These are phyloP conservation scores for Xenops minutus DNA, from an alignment of 2,797 vertebrate genomes.

Conservation along the genomic window DNA sequence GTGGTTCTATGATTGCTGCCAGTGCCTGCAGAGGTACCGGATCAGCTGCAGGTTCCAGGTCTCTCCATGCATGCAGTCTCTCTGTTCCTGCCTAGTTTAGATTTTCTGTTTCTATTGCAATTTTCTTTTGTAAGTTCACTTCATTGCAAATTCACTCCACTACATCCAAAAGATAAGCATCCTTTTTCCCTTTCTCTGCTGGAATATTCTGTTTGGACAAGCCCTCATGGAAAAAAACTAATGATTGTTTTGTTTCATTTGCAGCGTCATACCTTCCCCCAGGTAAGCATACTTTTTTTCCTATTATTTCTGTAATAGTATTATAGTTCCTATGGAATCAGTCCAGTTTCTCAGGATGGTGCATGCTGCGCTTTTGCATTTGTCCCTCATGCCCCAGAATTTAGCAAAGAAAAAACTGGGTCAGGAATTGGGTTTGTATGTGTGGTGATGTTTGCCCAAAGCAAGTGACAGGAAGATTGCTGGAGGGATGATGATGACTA, in stretches of 20 bases:
- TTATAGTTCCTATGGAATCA: background rate
- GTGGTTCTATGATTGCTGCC: background rate
- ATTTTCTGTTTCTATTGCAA: background rate
- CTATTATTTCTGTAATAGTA: background rate
- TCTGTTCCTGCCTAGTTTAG: background rate
- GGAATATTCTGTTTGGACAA: background rate
- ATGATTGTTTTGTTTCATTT: slow-evolving; percentile 3
- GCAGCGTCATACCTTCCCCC: slow-evolving; percentile 57
- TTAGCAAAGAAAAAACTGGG: background rate
- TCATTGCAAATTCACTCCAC: background rate
- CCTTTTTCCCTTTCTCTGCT: background rate
- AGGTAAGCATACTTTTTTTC: background rate
- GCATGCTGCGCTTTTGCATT: background rate
- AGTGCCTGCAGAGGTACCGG: background rate
- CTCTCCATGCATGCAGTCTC: background rate
- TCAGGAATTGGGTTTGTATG: background rate
- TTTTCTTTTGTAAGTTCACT: background rate
- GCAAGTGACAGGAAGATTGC: background rate
- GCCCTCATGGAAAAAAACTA: background rate
- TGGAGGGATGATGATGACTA: background rate
- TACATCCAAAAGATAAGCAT: background rate
- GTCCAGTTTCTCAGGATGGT: background rate
- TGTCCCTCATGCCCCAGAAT: background rate
- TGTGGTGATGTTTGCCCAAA: background rate
- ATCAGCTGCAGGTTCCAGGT: background rate